Conservation (phyloP, 1,140 invertebrate species). For the Spodoptera litura region DNA sequence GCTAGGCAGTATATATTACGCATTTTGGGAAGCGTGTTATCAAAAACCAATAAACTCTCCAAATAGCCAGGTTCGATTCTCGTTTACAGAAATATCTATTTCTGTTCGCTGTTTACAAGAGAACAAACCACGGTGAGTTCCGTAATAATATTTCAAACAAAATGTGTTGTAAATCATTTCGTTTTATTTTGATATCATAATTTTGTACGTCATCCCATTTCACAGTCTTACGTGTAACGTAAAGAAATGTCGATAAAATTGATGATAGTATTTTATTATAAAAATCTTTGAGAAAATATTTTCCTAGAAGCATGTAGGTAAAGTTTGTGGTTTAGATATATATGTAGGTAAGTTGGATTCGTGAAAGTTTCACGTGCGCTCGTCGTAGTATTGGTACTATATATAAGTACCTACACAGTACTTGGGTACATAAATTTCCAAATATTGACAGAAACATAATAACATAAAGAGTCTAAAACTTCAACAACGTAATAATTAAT, state of each 20-base stretch:
- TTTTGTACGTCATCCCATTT: background rate
- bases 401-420: too few relatives aligned
- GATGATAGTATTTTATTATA: background rate
- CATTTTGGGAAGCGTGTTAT: background rate
- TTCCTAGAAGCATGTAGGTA: too few relatives aligned
- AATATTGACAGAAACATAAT: too few relatives aligned
- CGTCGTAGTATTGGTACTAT: too few relatives aligned
- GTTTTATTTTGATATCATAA: constrained; percentile 32
- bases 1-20: too few relatives aligned
- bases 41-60: constrained; percentile 8
- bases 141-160: constrained; percentile 24
- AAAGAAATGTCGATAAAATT: constrained; percentile 1
- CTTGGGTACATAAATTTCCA: too few relatives aligned
- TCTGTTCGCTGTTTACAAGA: constrained; percentile 14
- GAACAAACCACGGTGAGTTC: background rate
- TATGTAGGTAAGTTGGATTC: too few relatives aligned
- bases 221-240: constrained; percentile 1
- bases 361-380: too few relatives aligned
- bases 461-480: too few relatives aligned
- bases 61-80: background rate
- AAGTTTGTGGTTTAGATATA: too few relatives aligned
- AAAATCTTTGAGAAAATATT: background rate
- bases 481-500: too few relatives aligned
- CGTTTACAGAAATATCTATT: constrained; percentile 33
- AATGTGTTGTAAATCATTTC: constrained; percentile 9